These are phyloP conservation scores for Larimichthys crocea DNA, from an alignment of 2,113 vertebrate genomes.

Conservation along the genomic window DNA sequence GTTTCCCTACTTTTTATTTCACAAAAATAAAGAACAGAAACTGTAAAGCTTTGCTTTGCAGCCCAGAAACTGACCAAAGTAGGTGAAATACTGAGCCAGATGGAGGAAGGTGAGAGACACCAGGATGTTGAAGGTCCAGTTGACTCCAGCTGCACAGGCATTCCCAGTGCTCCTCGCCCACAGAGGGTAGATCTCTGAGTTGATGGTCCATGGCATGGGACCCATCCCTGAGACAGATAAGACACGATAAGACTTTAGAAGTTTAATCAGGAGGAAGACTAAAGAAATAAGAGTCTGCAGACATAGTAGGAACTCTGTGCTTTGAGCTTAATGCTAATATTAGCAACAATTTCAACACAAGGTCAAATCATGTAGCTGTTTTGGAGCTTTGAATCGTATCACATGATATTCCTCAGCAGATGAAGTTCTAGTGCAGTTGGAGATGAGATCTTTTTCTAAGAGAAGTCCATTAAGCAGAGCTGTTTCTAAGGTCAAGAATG, in stretches of 20 bases:
- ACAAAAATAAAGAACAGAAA: background rate
- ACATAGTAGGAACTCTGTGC: no score
- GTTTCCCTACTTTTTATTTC: background rate
- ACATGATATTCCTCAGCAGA: no score
- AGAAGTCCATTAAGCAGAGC: background rate
- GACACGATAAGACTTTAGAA: background rate
- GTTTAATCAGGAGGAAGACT: background rate
- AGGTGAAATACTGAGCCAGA: slow-evolving; percentile 93
- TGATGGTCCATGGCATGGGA: slow-evolving; percentile 99
- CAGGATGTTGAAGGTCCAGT: slow-evolving; percentile 97
- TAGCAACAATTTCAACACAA: no score
- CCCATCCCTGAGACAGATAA: slow-evolving; percentile 89
- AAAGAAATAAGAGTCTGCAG: no score
- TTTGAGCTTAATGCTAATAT: no score
- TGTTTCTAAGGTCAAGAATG: background rate
- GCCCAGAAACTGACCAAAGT: slow-evolving; percentile 88
- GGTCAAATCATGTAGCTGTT: no score
- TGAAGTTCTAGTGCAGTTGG: background rate
- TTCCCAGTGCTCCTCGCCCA: slow-evolving; percentile 99
- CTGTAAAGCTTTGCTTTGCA: background rate
- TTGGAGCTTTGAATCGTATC: no score
- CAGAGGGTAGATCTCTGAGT: slow-evolving; percentile 98
- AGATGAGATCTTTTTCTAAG: background rate
- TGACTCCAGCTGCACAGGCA: slow-evolving; percentile 94
- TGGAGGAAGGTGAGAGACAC: slow-evolving; percentile 97